Percentiles rank a stretch among this genome's conserved stretches.
phyloP scores from a whole-genome alignment of 1,140 invertebrate species.

The Drosophila dunni region DNA sequence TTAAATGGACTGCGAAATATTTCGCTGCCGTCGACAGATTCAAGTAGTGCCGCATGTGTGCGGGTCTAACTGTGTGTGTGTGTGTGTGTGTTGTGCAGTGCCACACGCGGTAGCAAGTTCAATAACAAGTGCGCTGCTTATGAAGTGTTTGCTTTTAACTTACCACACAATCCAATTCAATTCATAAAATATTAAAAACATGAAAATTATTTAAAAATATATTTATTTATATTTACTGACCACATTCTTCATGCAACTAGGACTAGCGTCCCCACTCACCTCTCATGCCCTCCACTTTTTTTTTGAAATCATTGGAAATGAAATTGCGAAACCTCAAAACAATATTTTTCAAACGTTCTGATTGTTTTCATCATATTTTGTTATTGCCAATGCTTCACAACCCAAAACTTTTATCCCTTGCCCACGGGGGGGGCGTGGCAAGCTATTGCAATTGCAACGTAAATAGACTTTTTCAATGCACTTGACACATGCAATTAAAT shows the following conservation, averaged over 20 bases:
- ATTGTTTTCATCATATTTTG: conserved; percentile 23
- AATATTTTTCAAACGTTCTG: conserved; percentile 53
- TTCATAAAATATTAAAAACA: conserved; percentile 17
- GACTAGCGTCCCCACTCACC: neutral
- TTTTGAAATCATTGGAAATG: conserved; percentile 62
- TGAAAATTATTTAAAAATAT: neutral
- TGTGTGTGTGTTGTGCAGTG: neutral
- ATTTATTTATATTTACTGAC: conserved; percentile 38
- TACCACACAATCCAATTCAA: conserved; percentile 20
- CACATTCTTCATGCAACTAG: conserved; percentile 60
- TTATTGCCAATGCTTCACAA: neutral
- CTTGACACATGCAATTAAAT: conserved; percentile 83
- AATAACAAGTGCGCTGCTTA: conserved; percentile 16
- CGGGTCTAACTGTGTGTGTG: neutral
- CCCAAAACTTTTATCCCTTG: conserved; percentile 4
- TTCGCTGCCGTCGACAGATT: conserved; percentile 27
- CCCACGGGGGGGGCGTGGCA: neutral
- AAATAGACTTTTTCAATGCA: conserved; percentile 83
- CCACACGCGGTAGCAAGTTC: conserved; percentile 8
- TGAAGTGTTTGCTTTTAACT: conserved; percentile 21
- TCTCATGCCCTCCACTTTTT: neutral
- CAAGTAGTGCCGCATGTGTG: conserved; percentile 16
- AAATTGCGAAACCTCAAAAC: conserved; percentile 69
- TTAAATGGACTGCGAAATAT: conserved; percentile 65
- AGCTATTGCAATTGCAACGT: conserved; percentile 72